Conservation (phyloP, 2,888 invertebrate species). For the Maniola hyperantus region DNA sequence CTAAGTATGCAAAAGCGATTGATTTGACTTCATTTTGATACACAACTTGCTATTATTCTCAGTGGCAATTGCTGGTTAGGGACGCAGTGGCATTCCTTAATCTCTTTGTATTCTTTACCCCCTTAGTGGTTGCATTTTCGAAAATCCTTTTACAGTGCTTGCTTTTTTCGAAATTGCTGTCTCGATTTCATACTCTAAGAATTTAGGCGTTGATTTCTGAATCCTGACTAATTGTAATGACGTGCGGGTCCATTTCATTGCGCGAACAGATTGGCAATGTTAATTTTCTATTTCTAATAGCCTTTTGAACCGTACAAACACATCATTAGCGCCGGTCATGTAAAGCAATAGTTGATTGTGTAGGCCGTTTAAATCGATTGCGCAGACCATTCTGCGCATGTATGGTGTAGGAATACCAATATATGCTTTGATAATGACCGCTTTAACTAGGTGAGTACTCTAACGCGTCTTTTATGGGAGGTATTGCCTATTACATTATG, state of each 20-base stretch:
- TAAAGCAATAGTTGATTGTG: constrained; percentile 13
- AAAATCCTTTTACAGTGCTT: not conserved
- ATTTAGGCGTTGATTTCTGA: no score
- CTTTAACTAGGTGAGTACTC: constrained; percentile 25
- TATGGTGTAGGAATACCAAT: constrained; percentile 17
- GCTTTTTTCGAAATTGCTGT: no score
- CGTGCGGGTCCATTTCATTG: not conserved
- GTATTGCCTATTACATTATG: constrained; percentile 12
- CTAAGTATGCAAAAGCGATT: no score
- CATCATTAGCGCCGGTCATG: constrained; percentile 1
- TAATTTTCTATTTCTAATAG: constrained; percentile 9
- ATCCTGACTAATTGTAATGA: not conserved
- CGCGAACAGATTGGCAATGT: not conserved
- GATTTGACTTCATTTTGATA: no score
- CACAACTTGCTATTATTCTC: not conserved
- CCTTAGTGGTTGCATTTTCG: not conserved
- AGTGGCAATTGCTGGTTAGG: not conserved
- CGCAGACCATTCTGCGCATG: constrained; percentile 5
- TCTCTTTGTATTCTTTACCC: no score
- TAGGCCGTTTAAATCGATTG: constrained; percentile 13
- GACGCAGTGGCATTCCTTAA: not conserved
- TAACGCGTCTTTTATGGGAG: constrained; percentile 13
- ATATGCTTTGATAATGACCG: constrained; percentile 3
- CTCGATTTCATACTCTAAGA: no score
- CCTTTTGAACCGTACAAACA: constrained; percentile 8